Percentiles rank a stretch among this genome's conserved stretches.
phyloP scores from a whole-genome alignment of 2,888 invertebrate species.

The Julus scanicus region DNA sequence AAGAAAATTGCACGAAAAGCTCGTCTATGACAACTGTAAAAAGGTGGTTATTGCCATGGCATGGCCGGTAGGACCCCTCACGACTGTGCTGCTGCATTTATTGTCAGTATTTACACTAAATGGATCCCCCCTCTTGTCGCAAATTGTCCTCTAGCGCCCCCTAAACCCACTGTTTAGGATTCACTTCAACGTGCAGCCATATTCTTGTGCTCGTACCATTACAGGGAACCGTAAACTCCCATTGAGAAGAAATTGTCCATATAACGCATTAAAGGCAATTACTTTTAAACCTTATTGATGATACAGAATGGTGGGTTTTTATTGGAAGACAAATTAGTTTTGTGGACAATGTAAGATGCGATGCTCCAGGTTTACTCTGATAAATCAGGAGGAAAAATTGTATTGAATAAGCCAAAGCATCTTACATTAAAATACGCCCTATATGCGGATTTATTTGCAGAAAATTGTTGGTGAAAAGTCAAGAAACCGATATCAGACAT shows the following conservation, averaged over 20 bases:
- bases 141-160: slow-evolving; percentile 10
- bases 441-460: background rate
- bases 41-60: background rate
- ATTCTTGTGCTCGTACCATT: background rate
- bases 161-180: slow-evolving; percentile 22
- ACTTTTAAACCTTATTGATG: slow-evolving; percentile 31
- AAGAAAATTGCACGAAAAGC: background rate
- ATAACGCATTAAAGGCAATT: slow-evolving; percentile 17
- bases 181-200: slow-evolving; percentile 19
- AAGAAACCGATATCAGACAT: background rate
- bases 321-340: slow-evolving; percentile 41
- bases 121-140: slow-evolving; percentile 13
- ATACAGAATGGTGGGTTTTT: slow-evolving; percentile 27
- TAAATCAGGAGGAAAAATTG: background rate
- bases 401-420: background rate
- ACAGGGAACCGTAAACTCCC: background rate
- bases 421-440: background rate
- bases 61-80: background rate
- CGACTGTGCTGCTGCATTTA: background rate
- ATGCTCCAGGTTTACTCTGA: slow-evolving; percentile 1
- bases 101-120: slow-evolving; percentile 21
- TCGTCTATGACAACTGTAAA: background rate
- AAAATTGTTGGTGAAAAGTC: background rate
- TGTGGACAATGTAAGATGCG: background rate
- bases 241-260: slow-evolving; percentile 17